Conservation (phyloP, 2,113 vertebrate species). For the Aegithalos caudatus region DNA sequence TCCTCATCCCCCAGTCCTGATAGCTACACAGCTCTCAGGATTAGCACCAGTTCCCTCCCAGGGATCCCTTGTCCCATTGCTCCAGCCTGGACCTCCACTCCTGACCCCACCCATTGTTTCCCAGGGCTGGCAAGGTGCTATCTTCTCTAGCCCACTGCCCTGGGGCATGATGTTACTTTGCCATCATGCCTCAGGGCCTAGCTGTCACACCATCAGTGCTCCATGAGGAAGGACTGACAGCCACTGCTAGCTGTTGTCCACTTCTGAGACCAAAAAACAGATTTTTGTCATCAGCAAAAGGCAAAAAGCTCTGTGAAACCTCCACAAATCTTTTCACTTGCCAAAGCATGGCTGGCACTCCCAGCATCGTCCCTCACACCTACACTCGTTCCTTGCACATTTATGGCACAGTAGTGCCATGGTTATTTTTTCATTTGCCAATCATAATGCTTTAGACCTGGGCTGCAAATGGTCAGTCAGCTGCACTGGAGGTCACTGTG, state of each 20-base stretch:
- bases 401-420: background rate
- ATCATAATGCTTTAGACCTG: accelerated
- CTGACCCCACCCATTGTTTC: accelerated
- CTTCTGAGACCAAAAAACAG: background rate
- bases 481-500: background rate
- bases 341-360: background rate
- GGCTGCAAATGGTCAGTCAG: background rate
- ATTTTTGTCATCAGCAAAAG: background rate
- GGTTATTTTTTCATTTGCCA: background rate
- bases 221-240: background rate
- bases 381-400: accelerated
- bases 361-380: background rate
- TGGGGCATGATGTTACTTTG: accelerated
- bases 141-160: background rate
- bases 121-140: background rate
- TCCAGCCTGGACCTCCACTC: background rate
- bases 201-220: background rate
- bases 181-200: background rate
- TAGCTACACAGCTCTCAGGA: background rate
- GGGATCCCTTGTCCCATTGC: background rate
- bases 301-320: background rate
- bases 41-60: background rate
- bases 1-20: background rate
- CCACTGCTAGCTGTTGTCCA: background rate
- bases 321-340: background rate